Base-by-base conservation (phyloP, 2,888 invertebrate genomes). In the Pyrochroa serraticornis region DNA sequence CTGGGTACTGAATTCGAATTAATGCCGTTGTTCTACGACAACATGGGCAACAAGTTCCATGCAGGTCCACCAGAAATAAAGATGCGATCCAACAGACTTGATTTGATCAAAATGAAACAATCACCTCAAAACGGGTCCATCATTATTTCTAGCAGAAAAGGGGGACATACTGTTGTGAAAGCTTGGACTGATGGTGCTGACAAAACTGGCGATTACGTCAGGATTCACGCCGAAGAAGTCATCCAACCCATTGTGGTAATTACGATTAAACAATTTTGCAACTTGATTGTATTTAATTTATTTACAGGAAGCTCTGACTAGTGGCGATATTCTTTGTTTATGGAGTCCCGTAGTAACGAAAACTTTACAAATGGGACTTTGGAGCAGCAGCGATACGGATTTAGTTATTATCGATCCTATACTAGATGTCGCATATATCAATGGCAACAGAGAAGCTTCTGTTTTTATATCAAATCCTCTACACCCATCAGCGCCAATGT, bases 301-400 rank as follows among this genome's bases (percentile, higher is more conserved):
- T 14, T 64, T n/a, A n/a, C n/a, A 78, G 75, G 75, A 76, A n/a
- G 66, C 73, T 45, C 54, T 85, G 42, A 80, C 79, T 5, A 76
- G 82, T 43, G 85, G 85, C 3, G 83, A 84, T 64, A 76, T 85
- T 7, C 68, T 85, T 45, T 86, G 85, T 66, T 80, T 83, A 66
- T 75, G 74, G 62, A 80, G 81, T 42, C 82, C 83, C 0, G 72
- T 85, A n/a, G 71, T 79, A 1, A 64, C 69, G 6, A 60, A 66
- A 46, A 62, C 73, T 60, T 78, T 80, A 70, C 61, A 66, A 2
- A 62, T 63, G 6, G 80, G 77, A 10, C 58, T 48, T 7, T 82
- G 83, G 82, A 68, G 69, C 8, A 70, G 77, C 6, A 77, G 77
- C 42, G 77, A 80, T 56, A 58, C 64, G 6, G 68, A 66, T 32